phyloP scores from a whole-genome alignment of 2,888 invertebrate genomes.

The Ommatoiulus sabulosus region DNA sequence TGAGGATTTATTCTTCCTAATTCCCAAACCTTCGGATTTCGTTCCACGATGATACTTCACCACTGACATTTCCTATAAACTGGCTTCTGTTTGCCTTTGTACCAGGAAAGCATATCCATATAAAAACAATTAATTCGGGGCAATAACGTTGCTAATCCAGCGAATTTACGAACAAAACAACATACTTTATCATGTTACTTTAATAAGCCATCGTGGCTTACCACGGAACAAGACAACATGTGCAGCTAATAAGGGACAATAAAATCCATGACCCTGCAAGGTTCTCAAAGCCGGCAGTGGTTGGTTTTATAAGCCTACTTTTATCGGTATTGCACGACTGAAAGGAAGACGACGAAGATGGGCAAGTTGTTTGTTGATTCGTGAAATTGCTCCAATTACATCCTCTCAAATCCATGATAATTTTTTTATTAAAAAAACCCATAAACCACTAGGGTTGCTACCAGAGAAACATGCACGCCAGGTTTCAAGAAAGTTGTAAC shows the following conservation, averaged over 20 bases:
- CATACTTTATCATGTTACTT: not conserved
- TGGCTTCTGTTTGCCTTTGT: too few relatives aligned
- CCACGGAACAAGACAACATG: not conserved
- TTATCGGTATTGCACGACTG: not conserved
- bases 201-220: not conserved
- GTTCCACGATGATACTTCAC: too few relatives aligned
- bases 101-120: not conserved
- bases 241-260: not conserved
- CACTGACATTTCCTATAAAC: too few relatives aligned
- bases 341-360: not conserved
- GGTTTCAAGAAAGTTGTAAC: not conserved
- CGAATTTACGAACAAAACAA: not conserved
- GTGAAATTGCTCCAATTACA: constrained; percentile 28
- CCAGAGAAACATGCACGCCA: not conserved
- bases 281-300: not conserved
- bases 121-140: not conserved
- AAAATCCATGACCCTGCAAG: not conserved
- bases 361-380: not conserved
- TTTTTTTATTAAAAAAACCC: not conserved
- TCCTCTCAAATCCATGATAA: constrained; percentile 22
- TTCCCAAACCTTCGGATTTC: too few relatives aligned
- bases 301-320: not conserved
- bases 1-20: too few relatives aligned
- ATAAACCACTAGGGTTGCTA: not conserved
- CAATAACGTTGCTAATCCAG: not conserved